These are phyloP conservation scores for Plagiodera versicolora DNA, from an alignment of 2,888 invertebrate species.

Conservation along the genomic window DNA sequence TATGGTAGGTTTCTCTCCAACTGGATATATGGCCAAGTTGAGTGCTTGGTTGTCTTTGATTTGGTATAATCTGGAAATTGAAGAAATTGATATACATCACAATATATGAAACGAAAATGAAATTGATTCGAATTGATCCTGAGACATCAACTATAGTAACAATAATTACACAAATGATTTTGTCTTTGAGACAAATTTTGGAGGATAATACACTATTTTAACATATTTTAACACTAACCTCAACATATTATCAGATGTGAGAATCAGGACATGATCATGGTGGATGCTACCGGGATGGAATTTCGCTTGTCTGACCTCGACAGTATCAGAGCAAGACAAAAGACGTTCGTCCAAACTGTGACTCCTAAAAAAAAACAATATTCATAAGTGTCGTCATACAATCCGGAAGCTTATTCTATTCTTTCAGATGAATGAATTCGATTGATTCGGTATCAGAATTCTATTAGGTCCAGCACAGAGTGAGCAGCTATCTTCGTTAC, in stretches of 20 bases:
- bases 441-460: too few species aligned
- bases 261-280: constrained; percentile 74
- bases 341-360: constrained; percentile 73
- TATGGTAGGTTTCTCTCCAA: constrained; percentile 49
- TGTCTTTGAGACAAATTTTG: too few species aligned
- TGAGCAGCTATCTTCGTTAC: too few species aligned
- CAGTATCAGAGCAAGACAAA: constrained; percentile 67
- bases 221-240: constrained; percentile 59
- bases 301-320: constrained; percentile 72
- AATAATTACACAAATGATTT: too few species aligned
- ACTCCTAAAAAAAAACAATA: constrained; percentile 60
- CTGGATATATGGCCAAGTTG: constrained; percentile 40
- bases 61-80: constrained; percentile 47
- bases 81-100: too few species aligned
- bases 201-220: too few species aligned
- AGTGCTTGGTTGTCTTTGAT: constrained; percentile 44
- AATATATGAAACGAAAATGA: too few species aligned
- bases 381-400: too few species aligned
- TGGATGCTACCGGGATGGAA: constrained; percentile 86
- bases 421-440: neutral
- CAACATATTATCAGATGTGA: constrained; percentile 84
- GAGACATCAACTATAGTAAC: too few species aligned
- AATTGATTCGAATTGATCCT: too few species aligned
- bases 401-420: too few species aligned
- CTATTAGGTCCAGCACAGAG: too few species aligned